Percentiles rank a stretch among this genome's conserved stretches.
These are phyloP conservation scores for Clanis bilineata DNA, from an alignment of 2,888 invertebrate species.

Conservation along the genomic window DNA sequence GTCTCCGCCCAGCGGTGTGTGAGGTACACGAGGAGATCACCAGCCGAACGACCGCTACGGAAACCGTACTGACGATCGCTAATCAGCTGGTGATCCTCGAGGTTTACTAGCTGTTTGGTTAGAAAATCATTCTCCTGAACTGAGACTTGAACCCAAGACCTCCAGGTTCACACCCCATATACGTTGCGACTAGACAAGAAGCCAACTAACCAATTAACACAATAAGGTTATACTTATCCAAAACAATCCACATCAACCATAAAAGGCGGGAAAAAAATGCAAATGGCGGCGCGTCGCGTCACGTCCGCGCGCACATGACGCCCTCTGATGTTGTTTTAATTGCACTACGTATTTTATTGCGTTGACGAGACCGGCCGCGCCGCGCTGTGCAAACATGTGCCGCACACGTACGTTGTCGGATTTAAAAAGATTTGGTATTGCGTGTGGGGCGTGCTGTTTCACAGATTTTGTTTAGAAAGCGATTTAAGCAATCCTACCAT, in stretches of 20 bases:
- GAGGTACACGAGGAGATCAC: no score
- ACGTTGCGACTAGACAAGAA: no score
- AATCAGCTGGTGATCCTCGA: no score
- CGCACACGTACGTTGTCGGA: neutral
- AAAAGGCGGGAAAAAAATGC: conserved; percentile 60
- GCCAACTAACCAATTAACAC: neutral
- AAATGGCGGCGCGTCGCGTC: conserved; percentile 62
- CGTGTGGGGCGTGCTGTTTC: neutral
- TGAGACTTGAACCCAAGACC: no score
- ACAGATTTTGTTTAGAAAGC: neutral
- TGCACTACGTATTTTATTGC: conserved; percentile 53
- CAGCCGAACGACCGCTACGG: no score
- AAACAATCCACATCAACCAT: neutral
- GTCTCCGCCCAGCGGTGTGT: no score
- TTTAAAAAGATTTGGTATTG: neutral
- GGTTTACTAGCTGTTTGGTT: no score
- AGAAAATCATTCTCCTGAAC: no score
- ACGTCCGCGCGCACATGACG: conserved; percentile 54
- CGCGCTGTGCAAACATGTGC: conserved; percentile 7
- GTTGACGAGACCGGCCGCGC: conserved; percentile 18
- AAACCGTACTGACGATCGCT: no score
- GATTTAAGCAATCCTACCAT: no score
- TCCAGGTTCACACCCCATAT: no score
- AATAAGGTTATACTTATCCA: neutral
- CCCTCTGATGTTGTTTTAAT: conserved; percentile 58